phyloP scores from a whole-genome alignment of 2,797 vertebrate genomes.

The Pitangus sulphuratus region DNA sequence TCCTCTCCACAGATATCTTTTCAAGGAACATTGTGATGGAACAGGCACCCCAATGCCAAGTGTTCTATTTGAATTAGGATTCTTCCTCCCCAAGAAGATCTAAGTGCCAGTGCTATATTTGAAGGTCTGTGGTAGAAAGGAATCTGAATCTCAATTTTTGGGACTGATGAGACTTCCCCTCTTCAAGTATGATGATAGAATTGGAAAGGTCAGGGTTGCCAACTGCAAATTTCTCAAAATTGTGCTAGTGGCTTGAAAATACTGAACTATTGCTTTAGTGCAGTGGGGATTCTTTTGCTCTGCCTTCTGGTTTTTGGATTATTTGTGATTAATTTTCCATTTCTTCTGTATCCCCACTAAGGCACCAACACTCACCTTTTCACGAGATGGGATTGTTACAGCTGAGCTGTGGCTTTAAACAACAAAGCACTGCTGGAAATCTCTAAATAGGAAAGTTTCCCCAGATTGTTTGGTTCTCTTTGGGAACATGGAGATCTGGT shows the following conservation, averaged over 20 bases:
- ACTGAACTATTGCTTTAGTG: background rate
- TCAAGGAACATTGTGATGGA: background rate
- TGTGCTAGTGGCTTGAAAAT: background rate
- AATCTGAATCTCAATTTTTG: background rate
- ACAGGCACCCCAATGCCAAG: background rate
- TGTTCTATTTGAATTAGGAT: background rate
- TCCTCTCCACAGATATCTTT: background rate
- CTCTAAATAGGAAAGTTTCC: background rate
- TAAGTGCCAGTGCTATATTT: background rate
- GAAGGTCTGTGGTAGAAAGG: background rate
- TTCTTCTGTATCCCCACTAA: background rate
- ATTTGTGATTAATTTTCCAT: background rate
- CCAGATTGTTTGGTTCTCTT: background rate
- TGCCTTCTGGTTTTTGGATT: background rate
- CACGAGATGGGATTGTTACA: background rate
- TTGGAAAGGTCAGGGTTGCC: background rate
- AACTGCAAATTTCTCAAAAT: background rate
- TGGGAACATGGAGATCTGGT: background rate
- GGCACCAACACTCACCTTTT: background rate
- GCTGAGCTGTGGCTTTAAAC: background rate
- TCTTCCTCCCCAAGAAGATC: background rate
- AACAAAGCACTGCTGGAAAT: background rate
- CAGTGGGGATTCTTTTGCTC: background rate
- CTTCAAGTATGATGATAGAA: background rate
- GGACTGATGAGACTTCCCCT: background rate